Percentiles rank a stretch among this genome's conserved stretches.
These are phyloP conservation scores for Tribolium castaneum DNA, from an alignment of 1,140 invertebrate species.

Conservation along the genomic window DNA sequence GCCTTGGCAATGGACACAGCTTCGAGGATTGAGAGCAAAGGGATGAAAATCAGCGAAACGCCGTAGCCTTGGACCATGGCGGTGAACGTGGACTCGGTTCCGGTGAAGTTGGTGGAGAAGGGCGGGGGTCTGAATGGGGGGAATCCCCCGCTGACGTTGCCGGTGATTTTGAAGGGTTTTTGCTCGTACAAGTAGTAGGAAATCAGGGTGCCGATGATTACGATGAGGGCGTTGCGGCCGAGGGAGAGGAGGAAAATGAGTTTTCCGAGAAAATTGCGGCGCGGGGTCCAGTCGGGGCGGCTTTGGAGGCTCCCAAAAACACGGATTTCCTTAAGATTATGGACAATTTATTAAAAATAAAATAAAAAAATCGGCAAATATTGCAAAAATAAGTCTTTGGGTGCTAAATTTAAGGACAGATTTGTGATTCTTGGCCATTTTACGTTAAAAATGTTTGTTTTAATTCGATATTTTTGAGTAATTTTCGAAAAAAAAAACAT, in stretches of 20 bases:
- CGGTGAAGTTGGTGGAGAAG: slow-evolving; percentile 70
- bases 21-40: slow-evolving; percentile 82
- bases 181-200: slow-evolving; percentile 67
- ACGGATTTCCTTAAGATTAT: slow-evolving; percentile 32
- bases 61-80: slow-evolving; percentile 75
- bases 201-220: slow-evolving; percentile 75
- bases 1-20: slow-evolving; percentile 86
- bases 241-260: slow-evolving; percentile 78
- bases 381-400: too few species aligned
- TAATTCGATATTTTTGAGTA: too few species aligned
- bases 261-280: slow-evolving; percentile 38
- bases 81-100: slow-evolving; percentile 67
- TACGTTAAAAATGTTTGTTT: too few species aligned
- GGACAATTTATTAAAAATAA: too few species aligned
- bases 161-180: slow-evolving; percentile 68
- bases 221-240: slow-evolving; percentile 80
- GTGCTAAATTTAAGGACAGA: too few species aligned
- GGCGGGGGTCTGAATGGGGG: slow-evolving; percentile 73
- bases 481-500: too few species aligned
- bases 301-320: slow-evolving; percentile 21
- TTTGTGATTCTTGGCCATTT: too few species aligned
- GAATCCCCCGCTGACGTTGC: slow-evolving; percentile 74
- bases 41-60: slow-evolving; percentile 74
- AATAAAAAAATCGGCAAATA: too few species aligned
- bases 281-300: slow-evolving; percentile 33